Conservation (phyloP, 2,888 invertebrate genomes). For the Pyrochroa serraticornis region DNA sequence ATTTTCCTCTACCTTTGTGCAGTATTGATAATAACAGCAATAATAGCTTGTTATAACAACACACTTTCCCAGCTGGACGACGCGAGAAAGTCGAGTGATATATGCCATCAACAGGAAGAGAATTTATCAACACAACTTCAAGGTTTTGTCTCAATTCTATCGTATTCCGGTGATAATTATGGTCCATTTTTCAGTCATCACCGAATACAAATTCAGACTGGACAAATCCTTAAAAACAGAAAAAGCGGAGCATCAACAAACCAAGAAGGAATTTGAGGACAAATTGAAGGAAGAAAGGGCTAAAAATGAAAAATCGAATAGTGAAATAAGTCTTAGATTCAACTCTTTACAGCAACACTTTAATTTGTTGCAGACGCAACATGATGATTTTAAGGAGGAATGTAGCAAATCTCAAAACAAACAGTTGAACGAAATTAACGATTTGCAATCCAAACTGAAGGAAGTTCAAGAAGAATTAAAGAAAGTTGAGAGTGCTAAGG, state of each 20-base stretch:
- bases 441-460: conserved; percentile 59
- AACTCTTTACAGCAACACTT: conserved; percentile 63
- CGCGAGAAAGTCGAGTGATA: conserved; percentile 59
- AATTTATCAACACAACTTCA: conserved; percentile 65
- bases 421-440: conserved; percentile 59
- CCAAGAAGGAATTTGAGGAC: conserved; percentile 59
- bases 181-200: conserved; percentile 58
- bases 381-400: conserved; percentile 61
- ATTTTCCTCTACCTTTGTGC: conserved; percentile 63
- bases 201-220: conserved; percentile 64
- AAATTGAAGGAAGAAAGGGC: conserved; percentile 60
- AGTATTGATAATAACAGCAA: conserved; percentile 60
- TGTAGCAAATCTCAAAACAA: conserved; percentile 59
- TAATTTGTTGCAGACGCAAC: conserved; percentile 61
- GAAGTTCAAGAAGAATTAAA: conserved; percentile 60
- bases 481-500: conserved; percentile 51
- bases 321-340: conserved; percentile 61
- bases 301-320: conserved; percentile 59
- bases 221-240: conserved; percentile 65
- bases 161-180: background rate
- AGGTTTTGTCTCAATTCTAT: conserved; percentile 48
- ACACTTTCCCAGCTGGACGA: conserved; percentile 65
- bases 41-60: conserved; percentile 66
- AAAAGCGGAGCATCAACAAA: conserved; percentile 62
- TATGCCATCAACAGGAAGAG: conserved; percentile 66